Percentiles rank a stretch among this genome's conserved stretches.
Conservation (phyloP, 2,888 invertebrate genomes). For the Caenorhabditis macrosperma region DNA sequence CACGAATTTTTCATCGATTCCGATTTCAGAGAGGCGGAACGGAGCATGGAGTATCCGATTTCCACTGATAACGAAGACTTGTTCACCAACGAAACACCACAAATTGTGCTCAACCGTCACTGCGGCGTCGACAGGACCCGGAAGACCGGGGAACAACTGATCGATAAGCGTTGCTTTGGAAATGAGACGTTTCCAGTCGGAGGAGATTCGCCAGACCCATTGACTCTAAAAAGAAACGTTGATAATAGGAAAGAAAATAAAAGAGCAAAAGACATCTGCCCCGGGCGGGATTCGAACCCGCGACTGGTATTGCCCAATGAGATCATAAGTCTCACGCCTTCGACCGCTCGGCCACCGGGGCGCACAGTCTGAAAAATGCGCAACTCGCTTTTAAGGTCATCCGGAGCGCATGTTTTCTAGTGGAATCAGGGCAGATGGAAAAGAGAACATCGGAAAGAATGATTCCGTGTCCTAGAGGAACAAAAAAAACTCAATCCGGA, state of each 20-base stretch:
- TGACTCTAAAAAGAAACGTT: slow-evolving; percentile 36
- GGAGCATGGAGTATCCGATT: slow-evolving; percentile 50
- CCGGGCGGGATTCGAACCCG: slow-evolving; percentile 49
- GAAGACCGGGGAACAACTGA: slow-evolving; percentile 42
- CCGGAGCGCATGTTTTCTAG: too few relatives aligned
- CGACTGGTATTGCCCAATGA: slow-evolving; percentile 39
- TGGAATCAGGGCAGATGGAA: too few relatives aligned
- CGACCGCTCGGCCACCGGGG: slow-evolving; percentile 56
- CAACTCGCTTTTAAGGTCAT: neutral
- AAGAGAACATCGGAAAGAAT: too few relatives aligned
- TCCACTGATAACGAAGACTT: slow-evolving; percentile 46
- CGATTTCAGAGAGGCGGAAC: slow-evolving; percentile 17
- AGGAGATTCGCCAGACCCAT: slow-evolving; percentile 54
- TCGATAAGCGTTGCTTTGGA: slow-evolving; percentile 29
- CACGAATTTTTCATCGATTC: slow-evolving; percentile 42
- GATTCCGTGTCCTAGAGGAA: too few relatives aligned
- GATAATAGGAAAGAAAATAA: neutral
- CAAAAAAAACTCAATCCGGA: too few relatives aligned
- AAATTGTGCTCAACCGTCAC: slow-evolving; percentile 46
- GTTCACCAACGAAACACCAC: slow-evolving; percentile 55
- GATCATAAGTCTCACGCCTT: slow-evolving; percentile 45
- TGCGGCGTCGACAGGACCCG: slow-evolving; percentile 51
- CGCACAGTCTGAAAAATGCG: slow-evolving; percentile 36
- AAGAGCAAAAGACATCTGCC: slow-evolving; percentile 8
- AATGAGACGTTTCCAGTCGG: slow-evolving; percentile 37